phyloP scores from a whole-genome alignment of 2,888 invertebrate species.

The Drosophila nr. perissopoda region DNA sequence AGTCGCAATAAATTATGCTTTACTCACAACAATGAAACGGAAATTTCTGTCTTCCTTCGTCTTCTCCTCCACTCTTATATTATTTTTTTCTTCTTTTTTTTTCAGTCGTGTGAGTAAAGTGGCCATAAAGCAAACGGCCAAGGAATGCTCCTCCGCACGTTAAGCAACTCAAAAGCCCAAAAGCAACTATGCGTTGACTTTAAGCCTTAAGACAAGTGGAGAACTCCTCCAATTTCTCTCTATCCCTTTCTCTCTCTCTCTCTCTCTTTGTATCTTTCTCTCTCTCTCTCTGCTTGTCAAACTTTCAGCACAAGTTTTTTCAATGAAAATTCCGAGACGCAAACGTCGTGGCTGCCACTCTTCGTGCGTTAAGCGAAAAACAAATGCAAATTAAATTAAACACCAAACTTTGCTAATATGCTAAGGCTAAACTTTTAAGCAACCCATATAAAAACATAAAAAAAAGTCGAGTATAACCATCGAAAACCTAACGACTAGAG shows the following conservation, averaged over 20 bases:
- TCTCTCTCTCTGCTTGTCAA: not conserved
- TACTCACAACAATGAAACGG: constrained; percentile 53
- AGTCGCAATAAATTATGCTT: constrained; percentile 64
- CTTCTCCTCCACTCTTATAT: not conserved
- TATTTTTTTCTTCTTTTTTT: not conserved
- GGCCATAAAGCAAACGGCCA: constrained; percentile 37
- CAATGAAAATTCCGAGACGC: constrained; percentile 57
- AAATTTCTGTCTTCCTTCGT: constrained; percentile 23
- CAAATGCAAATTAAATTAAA: constrained; percentile 72
- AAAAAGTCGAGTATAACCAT: not conserved
- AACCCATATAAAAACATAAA: constrained; percentile 5
- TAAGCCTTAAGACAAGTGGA: constrained; percentile 25
- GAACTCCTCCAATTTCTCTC: constrained; percentile 1
- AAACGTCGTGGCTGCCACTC: constrained; percentile 29
- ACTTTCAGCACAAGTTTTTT: constrained; percentile 30
- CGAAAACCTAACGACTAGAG: constrained; percentile 11
- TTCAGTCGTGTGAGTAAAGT: constrained; percentile 28
- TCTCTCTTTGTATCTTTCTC: not conserved
- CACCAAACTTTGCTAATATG: constrained; percentile 73
- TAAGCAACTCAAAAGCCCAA: constrained; percentile 21
- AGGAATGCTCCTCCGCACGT: constrained; percentile 30
- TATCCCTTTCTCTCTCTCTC: no score
- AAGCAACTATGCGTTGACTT: constrained; percentile 26
- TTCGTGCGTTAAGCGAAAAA: constrained; percentile 41
- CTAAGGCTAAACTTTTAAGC: constrained; percentile 58